Base-by-base conservation (phyloP, 2,797 vertebrate species). In the Anisognathus igniventris region DNA sequence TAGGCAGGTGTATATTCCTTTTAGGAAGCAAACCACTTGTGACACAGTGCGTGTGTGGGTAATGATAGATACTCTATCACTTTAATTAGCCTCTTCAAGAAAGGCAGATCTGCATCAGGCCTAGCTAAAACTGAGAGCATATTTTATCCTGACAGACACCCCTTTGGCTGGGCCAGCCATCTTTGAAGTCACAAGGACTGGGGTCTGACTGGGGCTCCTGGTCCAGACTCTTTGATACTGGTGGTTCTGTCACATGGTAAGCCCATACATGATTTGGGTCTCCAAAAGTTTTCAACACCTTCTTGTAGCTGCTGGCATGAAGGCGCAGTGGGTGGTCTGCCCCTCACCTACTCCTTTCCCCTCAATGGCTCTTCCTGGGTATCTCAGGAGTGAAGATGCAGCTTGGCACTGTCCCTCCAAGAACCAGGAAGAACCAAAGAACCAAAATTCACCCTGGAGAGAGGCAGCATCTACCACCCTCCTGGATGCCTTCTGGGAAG, bases 381-480 rank as follows among this genome's bases (percentile, higher is more conserved):
- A 3, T 19, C 48, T 71, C 74, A 60, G 40, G 30, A 45, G 10
- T 3, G 6, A 75, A 30, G 31, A 27, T 14, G 9, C 8, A 31
- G 9, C 28, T 67, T 14, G 0, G 17, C 33, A 47, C 19, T 1
- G 0, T 30, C 16, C 11, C 8, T 33, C 15, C 0, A 0, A 87
- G 40, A 74, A 53, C 13, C 7, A 31, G 28, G 20, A 40, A 65
- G 42, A 5, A 1, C 21, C 21, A 39, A 67, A 60, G 33, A 13
- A 57, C 7, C 6, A 81, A 68, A 89, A 54, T 50, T 56, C 45
- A 31, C 13, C 48, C 48, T 44, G n/a, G 14, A 6, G 8, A 10
- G 19, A 20, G 11, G 24, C 27, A 54, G 58, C 19, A 16, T 23
- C 53, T 58, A 17, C 24, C n/a, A 58, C n/a, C 8, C 27, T 85